Conservation (phyloP, 2,113 vertebrate genomes). For the Pelecanoides urinatrix region DNA sequence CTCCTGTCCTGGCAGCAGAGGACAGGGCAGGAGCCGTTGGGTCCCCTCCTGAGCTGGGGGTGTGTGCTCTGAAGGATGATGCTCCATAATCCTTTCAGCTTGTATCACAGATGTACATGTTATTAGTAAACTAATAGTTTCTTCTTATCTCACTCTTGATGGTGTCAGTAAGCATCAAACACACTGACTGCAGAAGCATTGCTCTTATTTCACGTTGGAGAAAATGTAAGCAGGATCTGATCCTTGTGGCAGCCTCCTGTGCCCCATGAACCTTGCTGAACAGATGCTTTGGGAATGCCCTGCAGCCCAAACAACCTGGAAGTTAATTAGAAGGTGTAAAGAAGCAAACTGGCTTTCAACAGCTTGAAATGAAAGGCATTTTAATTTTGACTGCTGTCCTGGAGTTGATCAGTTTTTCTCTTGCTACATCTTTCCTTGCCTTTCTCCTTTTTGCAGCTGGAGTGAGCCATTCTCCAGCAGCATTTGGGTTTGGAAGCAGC, state of each 20-base stretch:
- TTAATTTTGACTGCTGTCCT: not conserved
- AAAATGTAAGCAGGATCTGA: not conserved
- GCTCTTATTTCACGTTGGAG: not conserved
- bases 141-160: not conserved
- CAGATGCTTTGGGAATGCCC: conserved; percentile 22
- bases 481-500: not conserved
- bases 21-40: not conserved
- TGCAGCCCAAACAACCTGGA: not conserved
- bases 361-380: not conserved
- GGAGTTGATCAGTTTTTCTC: not conserved
- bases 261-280: not conserved
- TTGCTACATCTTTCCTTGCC: not conserved
- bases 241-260: not conserved
- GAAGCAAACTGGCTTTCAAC: conserved; percentile 3
- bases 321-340: not conserved
- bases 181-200: not conserved
- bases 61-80: not conserved
- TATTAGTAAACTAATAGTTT: not conserved
- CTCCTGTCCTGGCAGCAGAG: not conserved
- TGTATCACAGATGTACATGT: not conserved
- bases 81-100: not conserved
- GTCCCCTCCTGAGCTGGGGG: not conserved
- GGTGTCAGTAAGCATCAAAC: not conserved
- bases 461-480: not conserved
- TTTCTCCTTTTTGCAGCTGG: not conserved